These are phyloP conservation scores for Muntiacus reevesi DNA, from an alignment of 2,113 vertebrate genomes.

Conservation along the genomic window DNA sequence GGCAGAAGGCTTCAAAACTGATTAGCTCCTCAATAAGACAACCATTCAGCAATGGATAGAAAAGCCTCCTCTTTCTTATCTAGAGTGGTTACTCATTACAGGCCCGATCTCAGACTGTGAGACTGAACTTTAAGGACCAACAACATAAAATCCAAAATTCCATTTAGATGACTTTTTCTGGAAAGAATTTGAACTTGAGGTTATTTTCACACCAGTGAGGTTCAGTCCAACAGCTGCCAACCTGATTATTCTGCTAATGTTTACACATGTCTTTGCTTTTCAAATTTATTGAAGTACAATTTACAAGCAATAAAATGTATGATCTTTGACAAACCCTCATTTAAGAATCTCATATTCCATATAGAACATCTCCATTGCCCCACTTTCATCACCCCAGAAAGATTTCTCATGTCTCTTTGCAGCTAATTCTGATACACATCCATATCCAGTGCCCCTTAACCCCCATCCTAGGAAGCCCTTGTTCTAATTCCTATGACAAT, in stretches of 20 bases:
- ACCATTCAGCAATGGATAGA: not conserved
- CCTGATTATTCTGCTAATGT: not conserved
- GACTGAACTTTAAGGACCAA: constrained; percentile 9
- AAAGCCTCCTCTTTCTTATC: not conserved
- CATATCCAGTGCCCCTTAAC: not conserved
- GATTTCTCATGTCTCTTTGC: not conserved
- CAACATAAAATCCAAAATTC: not conserved
- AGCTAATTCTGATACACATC: not conserved
- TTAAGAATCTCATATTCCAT: not conserved
- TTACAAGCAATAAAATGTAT: constrained; percentile 26
- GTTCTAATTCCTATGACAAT: not conserved
- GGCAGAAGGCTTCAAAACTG: not conserved
- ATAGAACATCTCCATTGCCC: not conserved
- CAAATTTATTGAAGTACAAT: not conserved
- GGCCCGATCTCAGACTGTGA: not conserved
- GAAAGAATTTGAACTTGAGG: constrained; percentile 23
- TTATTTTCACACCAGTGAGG: not conserved
- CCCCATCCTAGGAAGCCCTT: not conserved
- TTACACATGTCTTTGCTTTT: constrained; percentile 31
- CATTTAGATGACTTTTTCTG: not conserved
- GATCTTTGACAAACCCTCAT: not conserved
- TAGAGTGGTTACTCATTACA: not conserved
- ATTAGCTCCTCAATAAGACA: not conserved
- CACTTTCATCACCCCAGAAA: not conserved
- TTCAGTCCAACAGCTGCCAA: not conserved